phyloP scores from a whole-genome alignment of 2,113 vertebrate genomes.

The Grallaria varia region DNA sequence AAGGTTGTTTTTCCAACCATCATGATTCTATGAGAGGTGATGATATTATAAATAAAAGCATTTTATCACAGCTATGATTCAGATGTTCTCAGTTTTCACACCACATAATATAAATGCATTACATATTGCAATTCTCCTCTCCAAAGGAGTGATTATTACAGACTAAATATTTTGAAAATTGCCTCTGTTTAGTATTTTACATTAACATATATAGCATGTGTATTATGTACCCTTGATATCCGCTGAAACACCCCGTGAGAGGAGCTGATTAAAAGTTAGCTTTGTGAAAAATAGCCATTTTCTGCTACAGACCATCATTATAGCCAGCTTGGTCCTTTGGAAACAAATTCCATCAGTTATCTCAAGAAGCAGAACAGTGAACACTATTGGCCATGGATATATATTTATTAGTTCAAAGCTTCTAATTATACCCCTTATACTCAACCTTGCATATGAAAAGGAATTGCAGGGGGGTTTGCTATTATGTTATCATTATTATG shows the following conservation, averaged over 20 bases:
- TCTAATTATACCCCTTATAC: not conserved
- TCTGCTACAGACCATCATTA: not conserved
- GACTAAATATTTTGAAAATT: not conserved
- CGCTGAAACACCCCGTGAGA: not conserved
- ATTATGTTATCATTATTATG: not conserved
- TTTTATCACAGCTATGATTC: not conserved
- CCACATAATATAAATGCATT: not conserved
- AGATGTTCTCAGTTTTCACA: not conserved
- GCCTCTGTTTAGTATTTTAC: not conserved
- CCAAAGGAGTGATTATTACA: not conserved
- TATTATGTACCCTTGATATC: not conserved
- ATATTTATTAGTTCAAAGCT: not conserved
- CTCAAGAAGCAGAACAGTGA: not conserved
- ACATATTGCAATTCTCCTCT: not conserved
- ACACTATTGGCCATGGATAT: not conserved
- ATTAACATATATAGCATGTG: rapidly evolving
- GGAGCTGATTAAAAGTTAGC: not conserved
- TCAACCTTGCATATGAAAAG: not conserved
- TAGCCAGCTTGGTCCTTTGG: not conserved
- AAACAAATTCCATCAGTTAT: not conserved
- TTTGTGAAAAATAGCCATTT: not conserved
- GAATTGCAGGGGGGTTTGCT: not conserved
- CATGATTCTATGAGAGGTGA: not conserved
- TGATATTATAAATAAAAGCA: not conserved
- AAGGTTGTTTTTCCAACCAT: not conserved